These are phyloP conservation scores for Python bivittatus DNA, from an alignment of 2,113 vertebrate species.

Conservation along the genomic window DNA sequence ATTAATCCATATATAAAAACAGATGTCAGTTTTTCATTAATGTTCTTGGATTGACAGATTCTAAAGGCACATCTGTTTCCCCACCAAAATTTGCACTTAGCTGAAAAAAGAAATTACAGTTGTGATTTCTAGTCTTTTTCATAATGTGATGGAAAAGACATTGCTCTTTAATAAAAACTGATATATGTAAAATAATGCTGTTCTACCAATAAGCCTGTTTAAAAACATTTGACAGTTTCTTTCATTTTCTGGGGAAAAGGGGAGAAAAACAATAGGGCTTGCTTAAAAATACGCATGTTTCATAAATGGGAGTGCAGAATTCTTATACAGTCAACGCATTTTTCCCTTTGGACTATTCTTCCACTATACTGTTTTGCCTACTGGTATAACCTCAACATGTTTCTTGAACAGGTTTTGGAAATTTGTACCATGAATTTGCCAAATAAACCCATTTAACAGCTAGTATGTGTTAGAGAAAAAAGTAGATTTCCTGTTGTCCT, in stretches of 20 bases:
- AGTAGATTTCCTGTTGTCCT: neutral
- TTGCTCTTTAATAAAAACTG: neutral
- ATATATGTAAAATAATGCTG: neutral
- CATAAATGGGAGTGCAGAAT: neutral
- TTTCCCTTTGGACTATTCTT: neutral
- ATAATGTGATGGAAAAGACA: neutral
- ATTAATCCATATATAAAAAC: neutral
- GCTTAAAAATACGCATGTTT: neutral
- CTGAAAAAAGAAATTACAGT: neutral
- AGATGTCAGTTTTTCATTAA: neutral
- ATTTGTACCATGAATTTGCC: neutral
- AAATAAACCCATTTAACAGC: neutral
- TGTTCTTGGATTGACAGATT: neutral
- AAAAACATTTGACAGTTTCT: constrained; percentile 14
- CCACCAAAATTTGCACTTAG: neutral
- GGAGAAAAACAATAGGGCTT: too few relatives aligned
- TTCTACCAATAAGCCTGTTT: neutral
- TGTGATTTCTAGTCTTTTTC: neutral
- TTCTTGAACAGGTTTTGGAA: constrained; percentile 5
- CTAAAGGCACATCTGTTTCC: neutral
- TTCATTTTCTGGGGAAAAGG: neutral
- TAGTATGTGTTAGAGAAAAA: neutral
- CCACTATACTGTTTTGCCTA: neutral
- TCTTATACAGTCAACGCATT: neutral
- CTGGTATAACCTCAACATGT: neutral